Evolutionary conservation across 2,888 invertebrate species (phyloP), one percentile per base, ranked within the genome.

Genomic region (Eupsilia transversa): DNA sequence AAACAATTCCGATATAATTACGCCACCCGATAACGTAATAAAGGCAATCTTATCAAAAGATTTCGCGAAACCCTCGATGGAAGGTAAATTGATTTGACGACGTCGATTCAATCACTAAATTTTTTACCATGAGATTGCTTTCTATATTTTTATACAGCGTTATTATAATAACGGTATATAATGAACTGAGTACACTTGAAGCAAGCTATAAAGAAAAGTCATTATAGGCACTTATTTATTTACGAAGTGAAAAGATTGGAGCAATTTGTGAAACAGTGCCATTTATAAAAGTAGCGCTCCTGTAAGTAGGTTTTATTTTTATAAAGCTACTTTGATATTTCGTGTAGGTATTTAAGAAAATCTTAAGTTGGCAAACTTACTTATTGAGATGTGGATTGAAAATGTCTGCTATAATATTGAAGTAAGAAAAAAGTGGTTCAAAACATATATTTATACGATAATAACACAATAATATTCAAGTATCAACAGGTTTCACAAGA

Each of bases 1-100:
- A 30, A 76, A 74, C 59, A 72, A 72, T 49, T 57, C 59, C 77
- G 49, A 77, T 75, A 72, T 78, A 75, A 86, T 76, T 69, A 63
- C 72, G 64, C 49, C 60, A n/a, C 72, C 66, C 77, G 70, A 83
- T 65, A 80, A 85, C 65, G 41, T 60, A 73, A 74, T 85, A 80
- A 78, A 72, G 68, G 77, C 71, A 86, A 82, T 85, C 76, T 75
- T 66, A 79, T 87, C 76, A 80, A 84, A 87, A 72, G 77, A 80
- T 77, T 83, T 85, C 69, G 27, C 46, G 72, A 83, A 83, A 72
- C 75, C 77, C 54, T 83, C 74, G 79, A 83, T 86, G 69, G 76
- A 68, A 87, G 79, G 76, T 80, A 87, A 87, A 87, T 86, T 86
- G 81, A 81, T 82, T 84, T 78, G 72, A 72, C 74, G 81, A 76